phyloP scores from a whole-genome alignment of 2,888 invertebrate species.

The Cephus nigrinus region DNA sequence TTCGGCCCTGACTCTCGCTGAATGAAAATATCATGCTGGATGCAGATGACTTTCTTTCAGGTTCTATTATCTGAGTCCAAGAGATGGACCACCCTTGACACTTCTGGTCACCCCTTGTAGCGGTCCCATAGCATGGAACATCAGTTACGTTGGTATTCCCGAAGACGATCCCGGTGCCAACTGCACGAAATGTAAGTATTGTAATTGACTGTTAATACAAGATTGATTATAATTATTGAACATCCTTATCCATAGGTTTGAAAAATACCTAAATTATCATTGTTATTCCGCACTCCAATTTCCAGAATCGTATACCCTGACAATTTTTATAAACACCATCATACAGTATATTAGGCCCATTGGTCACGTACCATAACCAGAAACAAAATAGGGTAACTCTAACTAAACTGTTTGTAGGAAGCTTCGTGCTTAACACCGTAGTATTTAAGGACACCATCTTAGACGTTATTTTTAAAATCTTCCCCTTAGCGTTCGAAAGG shows the following conservation, averaged over 20 bases:
- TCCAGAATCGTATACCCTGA: neutral
- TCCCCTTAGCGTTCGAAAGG: neutral
- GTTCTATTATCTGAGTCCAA: slow-evolving; percentile 62
- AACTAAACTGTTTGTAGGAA: neutral
- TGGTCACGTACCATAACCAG: neutral
- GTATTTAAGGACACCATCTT: neutral
- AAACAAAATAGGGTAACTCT: neutral
- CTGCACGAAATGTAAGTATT: slow-evolving; percentile 47
- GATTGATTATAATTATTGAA: neutral
- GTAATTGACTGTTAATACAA: neutral
- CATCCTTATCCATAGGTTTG: neutral
- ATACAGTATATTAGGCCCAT: neutral
- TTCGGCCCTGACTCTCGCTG: slow-evolving; percentile 40
- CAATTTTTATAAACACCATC: neutral
- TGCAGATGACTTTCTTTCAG: slow-evolving; percentile 62
- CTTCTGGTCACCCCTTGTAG: slow-evolving; percentile 62
- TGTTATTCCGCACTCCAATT: neutral
- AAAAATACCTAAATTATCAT: neutral
- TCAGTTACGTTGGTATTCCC: slow-evolving; percentile 61
- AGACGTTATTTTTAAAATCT: neutral
- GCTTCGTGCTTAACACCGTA: neutral
- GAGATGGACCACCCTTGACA: slow-evolving; percentile 59
- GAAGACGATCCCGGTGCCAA: slow-evolving; percentile 56
- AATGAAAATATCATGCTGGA: slow-evolving; percentile 61
- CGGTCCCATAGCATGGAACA: slow-evolving; percentile 62